Evolutionary conservation across 92 coral and sea anemone species (phyloP).

Genomic region (Diadumene lineata): DNA sequence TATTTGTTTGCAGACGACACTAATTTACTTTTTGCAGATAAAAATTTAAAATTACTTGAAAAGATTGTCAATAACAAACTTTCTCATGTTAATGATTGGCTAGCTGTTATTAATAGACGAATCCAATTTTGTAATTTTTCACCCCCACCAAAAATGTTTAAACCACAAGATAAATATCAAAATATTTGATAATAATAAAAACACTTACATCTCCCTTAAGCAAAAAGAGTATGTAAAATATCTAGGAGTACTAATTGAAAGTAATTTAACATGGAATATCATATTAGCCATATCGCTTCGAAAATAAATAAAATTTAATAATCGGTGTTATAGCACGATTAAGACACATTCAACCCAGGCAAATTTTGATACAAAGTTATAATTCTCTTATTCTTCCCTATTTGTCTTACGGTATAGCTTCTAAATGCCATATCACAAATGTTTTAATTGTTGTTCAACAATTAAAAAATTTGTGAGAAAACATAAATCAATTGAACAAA

Average conservation of each 20-base stretch:
- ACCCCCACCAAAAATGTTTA: conserved; percentile 23
- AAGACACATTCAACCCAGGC: no score
- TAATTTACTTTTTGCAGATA: conserved; percentile 23
- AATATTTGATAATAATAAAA: conserved; percentile 11
- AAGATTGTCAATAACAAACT: conserved; percentile 27
- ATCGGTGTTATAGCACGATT: no score
- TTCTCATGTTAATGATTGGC: conserved; percentile 26
- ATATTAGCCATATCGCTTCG: no score
- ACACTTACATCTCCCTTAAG: conserved; percentile 22
- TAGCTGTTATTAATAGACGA: conserved; percentile 25
- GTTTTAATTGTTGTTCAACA: no score
- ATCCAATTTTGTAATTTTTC: conserved; percentile 39
- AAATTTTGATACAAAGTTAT: no score
- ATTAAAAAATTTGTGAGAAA: no score
- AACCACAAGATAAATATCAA: conserved; percentile 14
- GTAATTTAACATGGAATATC: conserved; percentile 35
- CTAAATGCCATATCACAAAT: no score
- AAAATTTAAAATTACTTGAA: conserved; percentile 32
- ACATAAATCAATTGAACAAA: no score
- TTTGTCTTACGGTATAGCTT: no score
- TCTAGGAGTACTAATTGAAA: conserved; percentile 39
- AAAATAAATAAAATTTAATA: no score
- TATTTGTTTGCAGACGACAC: conserved; percentile 39
- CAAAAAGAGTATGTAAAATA: conserved; percentile 42
- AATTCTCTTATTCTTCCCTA: no score